phyloP scores from a whole-genome alignment of 2,113 vertebrate species.

The Scalopus aquaticus region DNA sequence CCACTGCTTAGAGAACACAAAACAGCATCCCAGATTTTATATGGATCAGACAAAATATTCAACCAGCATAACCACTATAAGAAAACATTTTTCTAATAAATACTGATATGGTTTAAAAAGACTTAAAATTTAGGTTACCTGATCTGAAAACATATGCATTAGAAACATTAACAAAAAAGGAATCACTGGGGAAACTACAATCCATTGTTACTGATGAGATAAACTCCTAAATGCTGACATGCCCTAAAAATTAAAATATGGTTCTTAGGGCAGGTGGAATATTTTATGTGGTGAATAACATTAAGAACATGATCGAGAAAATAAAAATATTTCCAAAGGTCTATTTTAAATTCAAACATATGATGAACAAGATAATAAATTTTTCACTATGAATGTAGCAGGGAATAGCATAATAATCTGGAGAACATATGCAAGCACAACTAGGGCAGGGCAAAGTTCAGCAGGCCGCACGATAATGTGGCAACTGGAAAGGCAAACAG shows the following conservation, averaged over 20 bases:
- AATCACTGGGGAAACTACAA: neutral
- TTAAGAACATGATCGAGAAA: neutral
- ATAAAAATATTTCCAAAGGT: neutral
- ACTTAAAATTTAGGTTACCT: slow-evolving; percentile 11
- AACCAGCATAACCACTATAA: neutral
- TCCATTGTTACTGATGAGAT: neutral
- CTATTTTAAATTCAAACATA: neutral
- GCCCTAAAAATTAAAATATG: neutral
- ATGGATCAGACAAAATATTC: neutral
- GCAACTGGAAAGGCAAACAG: neutral
- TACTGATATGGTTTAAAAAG: neutral
- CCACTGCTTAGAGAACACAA: neutral
- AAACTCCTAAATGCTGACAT: neutral
- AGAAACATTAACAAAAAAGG: neutral
- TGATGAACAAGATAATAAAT: neutral
- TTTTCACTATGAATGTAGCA: neutral
- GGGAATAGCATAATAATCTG: neutral
- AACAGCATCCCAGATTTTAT: neutral
- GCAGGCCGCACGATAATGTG: neutral
- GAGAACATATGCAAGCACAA: neutral
- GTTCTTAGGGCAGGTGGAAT: neutral
- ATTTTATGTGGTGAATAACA: neutral
- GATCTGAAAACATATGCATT: neutral
- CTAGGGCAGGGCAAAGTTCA: neutral
- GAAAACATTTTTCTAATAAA: neutral